Base-by-base conservation (phyloP, 2,888 invertebrate genomes). In the Crossocerus cetratus region DNA sequence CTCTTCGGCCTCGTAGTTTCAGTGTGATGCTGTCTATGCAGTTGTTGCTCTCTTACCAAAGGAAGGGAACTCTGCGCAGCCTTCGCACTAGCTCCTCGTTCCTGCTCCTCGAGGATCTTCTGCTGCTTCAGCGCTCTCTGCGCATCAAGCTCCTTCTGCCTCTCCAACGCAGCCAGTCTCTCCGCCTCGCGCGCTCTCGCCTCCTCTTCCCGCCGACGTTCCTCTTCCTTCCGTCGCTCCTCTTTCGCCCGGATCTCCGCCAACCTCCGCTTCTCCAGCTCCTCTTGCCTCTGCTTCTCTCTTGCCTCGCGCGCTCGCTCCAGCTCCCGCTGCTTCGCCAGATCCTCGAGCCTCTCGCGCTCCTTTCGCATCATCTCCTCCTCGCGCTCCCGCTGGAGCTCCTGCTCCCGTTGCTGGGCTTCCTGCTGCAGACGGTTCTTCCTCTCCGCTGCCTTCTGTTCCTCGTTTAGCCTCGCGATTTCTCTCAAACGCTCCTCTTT, bases 401-500 rank as follows among this genome's bases (percentile, higher is more conserved):
- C 90, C 22, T 86, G 86, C 22, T 88, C 87, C 2, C 83, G 76
- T 2, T 80, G 76, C 3, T 83, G 22, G 0, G 82, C 80, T 4
- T 86, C 86, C 53, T 86, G 83, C 16, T 86, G 86, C 2, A 86
- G 67, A 2, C 81, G 78, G 0, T 86, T 81, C 16, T 88, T 87
- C 14, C 84, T 82, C 14, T 89, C 88, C 14, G 88, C 75, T 18
- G 86, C 88, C 43, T 84, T 86, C 42, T 88, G 83, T 57, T 88
- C 88, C 18, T 86, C 86, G 42, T 84, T 84, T 43, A 90, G 72
- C 21, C 87, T 76, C 2, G 82, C 82, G 2, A 88, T 76, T 62
- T 90, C 89, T 54, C 87, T 89, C 44, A 86, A 74, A n/a, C 88
- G 81, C 3, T 88, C 89, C 3, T 84, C 83, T 21, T 88, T 82